Percentiles rank a stretch among this genome's conserved stretches.
These are phyloP conservation scores for Pheosia gnoma DNA, from an alignment of 2,888 invertebrate genomes.

Conservation along the genomic window DNA sequence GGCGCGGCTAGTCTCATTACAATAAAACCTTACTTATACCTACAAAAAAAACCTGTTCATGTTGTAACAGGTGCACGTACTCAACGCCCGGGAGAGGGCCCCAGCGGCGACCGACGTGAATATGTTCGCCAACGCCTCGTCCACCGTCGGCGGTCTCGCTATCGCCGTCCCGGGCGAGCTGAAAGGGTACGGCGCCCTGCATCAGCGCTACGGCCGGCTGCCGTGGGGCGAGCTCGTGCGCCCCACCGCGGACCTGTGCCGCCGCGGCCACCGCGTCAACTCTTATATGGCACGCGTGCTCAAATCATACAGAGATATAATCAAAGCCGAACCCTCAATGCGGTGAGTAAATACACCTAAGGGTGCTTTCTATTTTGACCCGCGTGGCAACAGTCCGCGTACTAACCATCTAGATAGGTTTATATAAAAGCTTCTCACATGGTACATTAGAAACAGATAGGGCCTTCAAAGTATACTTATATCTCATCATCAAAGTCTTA, in stretches of 20 bases:
- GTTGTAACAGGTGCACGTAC: constrained; percentile 72
- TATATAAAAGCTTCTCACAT: too few species aligned
- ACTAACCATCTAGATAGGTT: too few species aligned
- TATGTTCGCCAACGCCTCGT: constrained; percentile 86
- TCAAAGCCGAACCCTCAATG: constrained; percentile 85
- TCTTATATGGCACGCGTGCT: constrained; percentile 86
- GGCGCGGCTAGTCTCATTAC: too few species aligned
- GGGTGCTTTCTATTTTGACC: too few species aligned
- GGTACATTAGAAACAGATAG: too few species aligned
- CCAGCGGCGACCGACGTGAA: constrained; percentile 86
- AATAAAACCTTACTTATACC: too few species aligned
- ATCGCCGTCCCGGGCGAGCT: constrained; percentile 96
- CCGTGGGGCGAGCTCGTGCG: constrained; percentile 91
- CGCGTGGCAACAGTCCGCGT: too few species aligned
- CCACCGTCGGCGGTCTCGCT: constrained; percentile 86
- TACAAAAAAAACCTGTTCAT: too few species aligned
- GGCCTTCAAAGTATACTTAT: too few species aligned
- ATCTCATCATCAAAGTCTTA: too few species aligned
- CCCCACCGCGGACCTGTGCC: constrained; percentile 91
- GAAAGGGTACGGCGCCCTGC: constrained; percentile 91
- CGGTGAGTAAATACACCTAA: constrained; percentile 55
- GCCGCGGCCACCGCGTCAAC: constrained; percentile 88
- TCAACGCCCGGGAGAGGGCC: constrained; percentile 92
- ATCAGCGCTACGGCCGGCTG: constrained; percentile 89
- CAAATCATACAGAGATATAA: constrained; percentile 69